Conservation (phyloP, 2,113 vertebrate genomes). For the Chionis minor region DNA sequence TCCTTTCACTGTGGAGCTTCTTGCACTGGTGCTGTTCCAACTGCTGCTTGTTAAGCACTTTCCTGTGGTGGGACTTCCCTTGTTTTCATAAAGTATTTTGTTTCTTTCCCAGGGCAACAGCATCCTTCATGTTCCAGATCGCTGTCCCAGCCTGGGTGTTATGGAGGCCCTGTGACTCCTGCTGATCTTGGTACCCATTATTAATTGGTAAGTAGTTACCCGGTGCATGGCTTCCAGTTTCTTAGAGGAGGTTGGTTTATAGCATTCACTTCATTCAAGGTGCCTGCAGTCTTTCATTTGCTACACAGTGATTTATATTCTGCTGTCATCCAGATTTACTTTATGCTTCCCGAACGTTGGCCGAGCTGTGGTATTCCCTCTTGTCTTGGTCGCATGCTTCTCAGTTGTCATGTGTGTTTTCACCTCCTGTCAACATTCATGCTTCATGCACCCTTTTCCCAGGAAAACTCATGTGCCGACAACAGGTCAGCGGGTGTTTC, state of each 20-base stretch:
- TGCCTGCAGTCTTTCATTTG: neutral
- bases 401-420: constrained; percentile 12
- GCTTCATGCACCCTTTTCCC: neutral
- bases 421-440: neutral
- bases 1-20: neutral
- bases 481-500: constrained; percentile 25
- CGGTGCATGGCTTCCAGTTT: neutral
- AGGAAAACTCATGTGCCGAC: neutral
- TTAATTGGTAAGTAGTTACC: neutral
- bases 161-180: neutral
- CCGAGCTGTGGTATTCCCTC: neutral
- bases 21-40: neutral
- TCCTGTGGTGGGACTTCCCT: neutral
- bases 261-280: neutral
- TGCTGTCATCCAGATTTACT: neutral
- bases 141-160: neutral
- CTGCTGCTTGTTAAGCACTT: neutral
- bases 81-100: neutral
- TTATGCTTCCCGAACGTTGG: neutral
- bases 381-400: neutral
- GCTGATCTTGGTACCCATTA: neutral
- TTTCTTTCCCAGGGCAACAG: neutral
- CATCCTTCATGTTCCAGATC: neutral
- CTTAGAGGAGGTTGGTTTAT: neutral
- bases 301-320: neutral